phyloP scores from a whole-genome alignment of 2,113 vertebrate species.

The Trogon surrucura region DNA sequence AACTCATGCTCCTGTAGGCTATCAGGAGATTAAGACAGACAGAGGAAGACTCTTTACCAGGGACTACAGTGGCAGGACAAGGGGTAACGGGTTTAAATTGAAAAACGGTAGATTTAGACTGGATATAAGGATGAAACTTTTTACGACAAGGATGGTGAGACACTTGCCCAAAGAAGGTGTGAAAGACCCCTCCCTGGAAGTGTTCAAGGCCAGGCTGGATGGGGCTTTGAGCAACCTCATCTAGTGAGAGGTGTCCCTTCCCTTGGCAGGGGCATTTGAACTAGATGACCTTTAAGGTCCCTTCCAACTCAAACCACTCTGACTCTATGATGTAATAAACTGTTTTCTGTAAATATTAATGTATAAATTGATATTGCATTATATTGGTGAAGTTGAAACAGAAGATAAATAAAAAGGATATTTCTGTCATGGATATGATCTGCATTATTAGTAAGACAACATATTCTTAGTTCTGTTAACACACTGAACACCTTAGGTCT shows the following conservation, averaged over 20 bases:
- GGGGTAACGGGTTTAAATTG: neutral
- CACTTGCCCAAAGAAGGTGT: neutral
- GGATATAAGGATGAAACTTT: neutral
- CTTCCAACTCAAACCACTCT: neutral
- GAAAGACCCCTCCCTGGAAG: neutral
- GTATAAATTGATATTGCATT: neutral
- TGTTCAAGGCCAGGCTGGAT: neutral
- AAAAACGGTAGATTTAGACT: neutral
- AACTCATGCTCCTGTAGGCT: neutral
- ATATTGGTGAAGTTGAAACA: neutral
- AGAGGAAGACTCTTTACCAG: neutral
- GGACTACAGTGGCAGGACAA: neutral
- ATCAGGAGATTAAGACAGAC: neutral
- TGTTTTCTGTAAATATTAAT: neutral
- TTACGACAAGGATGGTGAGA: neutral
- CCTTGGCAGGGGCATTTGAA: fast-evolving
- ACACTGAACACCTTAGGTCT: neutral
- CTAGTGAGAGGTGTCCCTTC: neutral
- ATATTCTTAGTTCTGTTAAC: neutral
- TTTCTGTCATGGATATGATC: neutral
- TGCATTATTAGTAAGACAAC: neutral
- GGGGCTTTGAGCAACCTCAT: neutral
- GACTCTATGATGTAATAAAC: neutral
- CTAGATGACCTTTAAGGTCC: neutral
- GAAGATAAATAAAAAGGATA: neutral